Conservation (phyloP, 2,888 invertebrate species). For the Stenchaetothrips biformis region DNA sequence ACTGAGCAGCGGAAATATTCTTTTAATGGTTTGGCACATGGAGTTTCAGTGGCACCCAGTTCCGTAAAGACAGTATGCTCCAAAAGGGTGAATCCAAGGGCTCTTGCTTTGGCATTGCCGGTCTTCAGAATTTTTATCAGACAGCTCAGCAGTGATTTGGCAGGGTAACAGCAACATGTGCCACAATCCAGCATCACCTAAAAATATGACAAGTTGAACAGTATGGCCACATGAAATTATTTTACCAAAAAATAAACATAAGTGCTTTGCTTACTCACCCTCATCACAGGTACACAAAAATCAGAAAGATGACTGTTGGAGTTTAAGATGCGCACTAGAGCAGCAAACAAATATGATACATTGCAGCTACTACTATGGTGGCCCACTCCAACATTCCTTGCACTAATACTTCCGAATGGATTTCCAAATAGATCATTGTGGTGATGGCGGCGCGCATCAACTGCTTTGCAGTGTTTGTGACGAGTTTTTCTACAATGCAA, state of each 20-base stretch:
- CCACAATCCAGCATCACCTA: constrained; percentile 55
- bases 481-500: constrained; percentile 51
- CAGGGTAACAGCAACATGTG: constrained; percentile 60
- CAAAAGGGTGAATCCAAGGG: constrained; percentile 51
- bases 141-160: constrained; percentile 50
- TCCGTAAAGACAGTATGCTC: constrained; percentile 58
- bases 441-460: constrained; percentile 55
- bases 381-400: background rate
- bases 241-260: background rate
- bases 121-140: constrained; percentile 50
- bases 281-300: background rate
- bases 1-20: constrained; percentile 46
- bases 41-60: constrained; percentile 47
- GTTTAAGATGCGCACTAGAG: background rate
- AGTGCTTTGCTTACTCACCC: background rate
- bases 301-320: constrained; percentile 1
- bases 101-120: constrained; percentile 44
- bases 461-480: constrained; percentile 51
- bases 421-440: constrained; percentile 53
- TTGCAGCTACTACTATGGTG: background rate
- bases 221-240: no score
- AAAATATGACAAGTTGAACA: constrained; percentile 37
- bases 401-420: background rate
- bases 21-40: constrained; percentile 32
- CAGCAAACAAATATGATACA: constrained; percentile 1